Conservation (phyloP, 2,113 vertebrate species). For the Xiphias gladius region DNA sequence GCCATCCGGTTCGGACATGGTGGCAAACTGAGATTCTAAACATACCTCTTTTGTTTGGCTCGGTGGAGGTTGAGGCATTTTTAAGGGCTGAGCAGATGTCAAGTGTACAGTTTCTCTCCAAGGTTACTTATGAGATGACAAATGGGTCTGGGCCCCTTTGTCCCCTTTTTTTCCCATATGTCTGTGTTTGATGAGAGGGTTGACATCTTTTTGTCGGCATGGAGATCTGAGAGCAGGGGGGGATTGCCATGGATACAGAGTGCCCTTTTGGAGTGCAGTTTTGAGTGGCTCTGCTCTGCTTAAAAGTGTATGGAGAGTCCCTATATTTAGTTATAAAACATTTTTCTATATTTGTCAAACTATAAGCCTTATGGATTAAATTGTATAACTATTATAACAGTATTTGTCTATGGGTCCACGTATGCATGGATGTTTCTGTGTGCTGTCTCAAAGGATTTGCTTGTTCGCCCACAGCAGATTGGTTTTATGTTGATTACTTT, state of each 20-base stretch:
- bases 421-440: slow-evolving; percentile 18
- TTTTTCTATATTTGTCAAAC: slow-evolving; percentile 30
- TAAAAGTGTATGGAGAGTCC: slow-evolving; percentile 36
- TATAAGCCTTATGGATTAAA: slow-evolving; percentile 5
- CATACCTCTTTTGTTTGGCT: slow-evolving; percentile 73
- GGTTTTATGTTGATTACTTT: slow-evolving; percentile 60
- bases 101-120: slow-evolving; percentile 70
- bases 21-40: slow-evolving; percentile 78
- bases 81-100: slow-evolving; percentile 64
- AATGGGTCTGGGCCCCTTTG: slow-evolving; percentile 56
- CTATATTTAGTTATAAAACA: slow-evolving; percentile 52
- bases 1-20: slow-evolving; percentile 68
- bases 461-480: slow-evolving; percentile 43
- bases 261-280: slow-evolving; percentile 43
- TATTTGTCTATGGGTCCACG: slow-evolving; percentile 9
- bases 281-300: slow-evolving; percentile 36
- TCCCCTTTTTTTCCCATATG: slow-evolving; percentile 14
- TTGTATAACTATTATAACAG: slow-evolving; percentile 16
- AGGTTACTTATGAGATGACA: slow-evolving; percentile 67
- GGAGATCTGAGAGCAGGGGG: slow-evolving; percentile 52
- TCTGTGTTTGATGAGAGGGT: slow-evolving; percentile 71
- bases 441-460: slow-evolving; percentile 46
- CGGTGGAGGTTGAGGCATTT: slow-evolving; percentile 43
- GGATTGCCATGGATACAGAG: slow-evolving; percentile 75
- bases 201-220: slow-evolving; percentile 68